phyloP scores from a whole-genome alignment of 2,113 vertebrate genomes.

The Galemys pyrenaicus region DNA sequence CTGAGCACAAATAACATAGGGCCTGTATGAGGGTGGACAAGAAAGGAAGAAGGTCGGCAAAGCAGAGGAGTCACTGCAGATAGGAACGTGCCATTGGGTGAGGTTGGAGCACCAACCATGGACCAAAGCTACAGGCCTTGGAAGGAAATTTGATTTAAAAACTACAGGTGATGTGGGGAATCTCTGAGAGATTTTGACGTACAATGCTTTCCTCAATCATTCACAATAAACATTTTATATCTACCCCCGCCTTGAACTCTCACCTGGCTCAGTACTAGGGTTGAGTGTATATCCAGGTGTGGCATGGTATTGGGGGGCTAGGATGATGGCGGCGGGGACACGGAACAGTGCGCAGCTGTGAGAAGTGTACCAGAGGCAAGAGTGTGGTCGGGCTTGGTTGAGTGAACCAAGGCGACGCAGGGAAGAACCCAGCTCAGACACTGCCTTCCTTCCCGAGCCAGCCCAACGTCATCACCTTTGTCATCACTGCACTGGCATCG shows the following conservation, averaged over 20 bases:
- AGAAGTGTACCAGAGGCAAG: neutral
- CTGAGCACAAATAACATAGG: neutral
- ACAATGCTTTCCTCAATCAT: neutral
- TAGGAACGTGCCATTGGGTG: neutral
- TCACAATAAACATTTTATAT: neutral
- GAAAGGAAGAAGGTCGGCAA: no score
- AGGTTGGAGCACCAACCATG: neutral
- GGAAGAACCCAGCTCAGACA: neutral
- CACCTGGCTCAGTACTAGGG: neutral
- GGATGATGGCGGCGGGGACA: neutral
- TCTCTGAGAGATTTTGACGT: neutral
- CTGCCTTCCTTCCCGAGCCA: neutral
- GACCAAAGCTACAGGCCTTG: neutral
- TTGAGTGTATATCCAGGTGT: fast-evolving
- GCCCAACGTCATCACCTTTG: no score
- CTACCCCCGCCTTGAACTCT: neutral
- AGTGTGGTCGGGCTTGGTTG: neutral
- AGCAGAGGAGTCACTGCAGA: fast-evolving
- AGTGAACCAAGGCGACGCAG: neutral
- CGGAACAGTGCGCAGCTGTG: neutral
- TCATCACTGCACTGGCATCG: no score
- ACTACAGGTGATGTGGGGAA: neutral
- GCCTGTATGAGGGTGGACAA: fast-evolving
- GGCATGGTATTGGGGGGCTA: neutral
- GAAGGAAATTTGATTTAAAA: neutral